phyloP scores from a whole-genome alignment of 2,113 vertebrate species.

The Psittacus erithacus region DNA sequence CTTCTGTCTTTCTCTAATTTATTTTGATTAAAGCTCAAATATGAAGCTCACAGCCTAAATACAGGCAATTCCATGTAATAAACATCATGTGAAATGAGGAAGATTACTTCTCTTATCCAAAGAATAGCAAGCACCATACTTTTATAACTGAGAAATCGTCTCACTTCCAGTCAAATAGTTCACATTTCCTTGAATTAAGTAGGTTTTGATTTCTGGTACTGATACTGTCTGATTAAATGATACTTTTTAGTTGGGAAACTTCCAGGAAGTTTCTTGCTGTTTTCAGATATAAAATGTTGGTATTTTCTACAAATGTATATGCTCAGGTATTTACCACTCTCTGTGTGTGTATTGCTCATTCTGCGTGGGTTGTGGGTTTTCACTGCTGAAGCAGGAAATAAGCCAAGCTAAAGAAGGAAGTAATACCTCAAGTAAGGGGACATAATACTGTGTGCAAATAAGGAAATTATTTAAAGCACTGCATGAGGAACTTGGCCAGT shows the following conservation, averaged over 20 bases:
- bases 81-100: background rate
- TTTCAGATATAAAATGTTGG: background rate
- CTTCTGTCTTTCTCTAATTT: background rate
- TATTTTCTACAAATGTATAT: background rate
- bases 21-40: background rate
- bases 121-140: background rate
- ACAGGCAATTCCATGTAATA: background rate
- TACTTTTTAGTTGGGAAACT: background rate
- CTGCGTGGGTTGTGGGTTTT: background rate
- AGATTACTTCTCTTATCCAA: background rate
- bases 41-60: background rate
- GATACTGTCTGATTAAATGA: background rate
- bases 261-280: background rate
- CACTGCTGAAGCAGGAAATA: background rate
- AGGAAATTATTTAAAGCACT: background rate
- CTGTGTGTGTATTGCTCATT: background rate
- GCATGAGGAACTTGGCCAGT: background rate
- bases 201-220: slow-evolving; percentile 25
- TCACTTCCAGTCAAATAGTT: slow-evolving; percentile 44
- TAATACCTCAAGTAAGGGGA: background rate
- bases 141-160: background rate
- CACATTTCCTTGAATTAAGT: slow-evolving; percentile 21
- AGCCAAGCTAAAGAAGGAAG: background rate
- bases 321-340: background rate
- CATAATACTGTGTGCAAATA: background rate